phyloP scores from a whole-genome alignment of 2,888 invertebrate genomes.

The Apodemia duryi region DNA sequence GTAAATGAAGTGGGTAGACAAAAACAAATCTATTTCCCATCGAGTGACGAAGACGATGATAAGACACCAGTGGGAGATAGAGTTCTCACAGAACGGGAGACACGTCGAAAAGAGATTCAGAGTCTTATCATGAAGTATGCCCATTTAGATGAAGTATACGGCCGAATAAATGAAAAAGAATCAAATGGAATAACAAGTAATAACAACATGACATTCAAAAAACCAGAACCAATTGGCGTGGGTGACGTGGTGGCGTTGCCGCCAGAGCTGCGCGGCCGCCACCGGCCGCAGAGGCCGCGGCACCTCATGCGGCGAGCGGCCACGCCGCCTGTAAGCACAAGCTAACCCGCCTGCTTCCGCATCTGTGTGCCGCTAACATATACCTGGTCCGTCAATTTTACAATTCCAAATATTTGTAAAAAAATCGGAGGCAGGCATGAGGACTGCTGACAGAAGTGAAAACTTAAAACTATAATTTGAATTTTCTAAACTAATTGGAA shows the following conservation, averaged over 20 bases:
- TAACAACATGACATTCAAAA: slow-evolving; percentile 40
- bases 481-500: no score
- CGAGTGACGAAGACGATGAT: slow-evolving; percentile 73
- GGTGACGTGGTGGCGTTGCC: slow-evolving; percentile 66
- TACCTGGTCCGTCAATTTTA: slow-evolving; percentile 67
- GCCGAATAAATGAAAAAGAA: slow-evolving; percentile 63
- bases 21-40: slow-evolving; percentile 70
- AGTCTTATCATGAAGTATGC: slow-evolving; percentile 90
- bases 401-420: slow-evolving; percentile 32
- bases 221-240: slow-evolving; percentile 56
- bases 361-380: slow-evolving; percentile 72
- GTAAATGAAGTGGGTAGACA: slow-evolving; percentile 58
- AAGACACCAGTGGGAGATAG: slow-evolving; percentile 77
- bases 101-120: slow-evolving; percentile 90
- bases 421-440: no score
- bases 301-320: slow-evolving; percentile 75
- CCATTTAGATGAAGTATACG: slow-evolving; percentile 86
- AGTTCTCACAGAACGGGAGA: slow-evolving; percentile 85
- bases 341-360: slow-evolving; percentile 61
- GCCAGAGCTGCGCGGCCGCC: slow-evolving; percentile 67
- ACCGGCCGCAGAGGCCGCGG: slow-evolving; percentile 59
- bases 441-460: no score
- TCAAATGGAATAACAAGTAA: slow-evolving; percentile 45
- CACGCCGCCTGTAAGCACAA: slow-evolving; percentile 79
- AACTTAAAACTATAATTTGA: no score